Conservation (phyloP, 1,140 invertebrate species). For the Pomacea maculata region DNA sequence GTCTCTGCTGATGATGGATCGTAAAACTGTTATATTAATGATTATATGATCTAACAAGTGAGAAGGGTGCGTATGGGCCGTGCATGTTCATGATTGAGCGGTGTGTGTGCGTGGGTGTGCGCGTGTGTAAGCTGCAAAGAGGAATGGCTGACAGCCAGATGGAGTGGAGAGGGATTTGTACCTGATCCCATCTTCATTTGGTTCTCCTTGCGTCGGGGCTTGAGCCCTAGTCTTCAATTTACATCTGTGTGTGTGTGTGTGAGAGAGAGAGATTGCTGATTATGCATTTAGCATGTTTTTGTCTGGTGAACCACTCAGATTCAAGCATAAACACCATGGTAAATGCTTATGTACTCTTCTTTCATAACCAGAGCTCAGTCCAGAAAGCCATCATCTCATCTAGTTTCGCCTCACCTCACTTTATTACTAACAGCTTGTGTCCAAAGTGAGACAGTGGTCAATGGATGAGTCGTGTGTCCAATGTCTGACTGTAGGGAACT, state of each 20-base stretch:
- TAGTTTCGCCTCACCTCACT: too few relatives aligned
- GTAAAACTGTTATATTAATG: too few relatives aligned
- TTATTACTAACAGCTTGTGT: too few relatives aligned
- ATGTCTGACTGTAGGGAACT: too few relatives aligned
- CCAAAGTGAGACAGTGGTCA: too few relatives aligned
- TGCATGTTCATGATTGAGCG: too few relatives aligned
- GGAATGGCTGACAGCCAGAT: not conserved
- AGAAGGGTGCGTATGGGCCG: too few relatives aligned
- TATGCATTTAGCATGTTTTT: not conserved
- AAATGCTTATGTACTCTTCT: not conserved
- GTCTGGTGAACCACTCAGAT: not conserved
- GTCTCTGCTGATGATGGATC: too few relatives aligned
- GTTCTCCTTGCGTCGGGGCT: not conserved
- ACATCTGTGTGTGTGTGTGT: constrained; percentile 3
- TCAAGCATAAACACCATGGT: not conserved
- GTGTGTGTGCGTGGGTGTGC: not conserved
- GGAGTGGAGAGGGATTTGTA: not conserved
- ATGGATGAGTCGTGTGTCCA: too few relatives aligned
- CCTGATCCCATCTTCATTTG: not conserved
- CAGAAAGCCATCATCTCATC: too few relatives aligned
- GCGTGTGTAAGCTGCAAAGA: not conserved
- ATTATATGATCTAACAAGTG: too few relatives aligned
- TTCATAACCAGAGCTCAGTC: too few relatives aligned
- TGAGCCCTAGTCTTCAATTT: not conserved
- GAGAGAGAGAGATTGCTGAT: not conserved